phyloP scores from a whole-genome alignment of 2,113 vertebrate species.

The Brachyistius frenatus region DNA sequence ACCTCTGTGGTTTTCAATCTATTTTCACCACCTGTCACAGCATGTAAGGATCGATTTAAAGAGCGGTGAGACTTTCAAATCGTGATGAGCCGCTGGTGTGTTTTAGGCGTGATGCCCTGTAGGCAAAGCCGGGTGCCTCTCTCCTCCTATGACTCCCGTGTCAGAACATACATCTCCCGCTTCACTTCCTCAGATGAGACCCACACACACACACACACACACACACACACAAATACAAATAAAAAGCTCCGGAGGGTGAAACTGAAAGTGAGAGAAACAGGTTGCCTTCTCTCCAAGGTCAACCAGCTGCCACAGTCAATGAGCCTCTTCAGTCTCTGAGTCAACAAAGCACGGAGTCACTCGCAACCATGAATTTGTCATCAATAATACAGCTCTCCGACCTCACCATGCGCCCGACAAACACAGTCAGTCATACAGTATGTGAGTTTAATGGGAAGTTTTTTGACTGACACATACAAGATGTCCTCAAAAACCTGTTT shows the following conservation, averaged over 20 bases:
- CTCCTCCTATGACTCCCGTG: slow-evolving; percentile 20
- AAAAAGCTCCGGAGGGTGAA: slow-evolving; percentile 44
- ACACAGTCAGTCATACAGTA: slow-evolving; percentile 11
- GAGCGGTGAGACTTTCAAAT: slow-evolving; percentile 15
- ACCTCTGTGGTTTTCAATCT: slow-evolving; percentile 4
- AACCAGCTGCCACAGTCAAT: slow-evolving; percentile 70
- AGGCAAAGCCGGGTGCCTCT: slow-evolving; percentile 41
- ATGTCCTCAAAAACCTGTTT: slow-evolving; percentile 40
- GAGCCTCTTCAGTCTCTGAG: slow-evolving; percentile 66
- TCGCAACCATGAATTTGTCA: slow-evolving; percentile 49
- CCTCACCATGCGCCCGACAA: neutral
- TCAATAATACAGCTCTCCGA: slow-evolving; percentile 2
- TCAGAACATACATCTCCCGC: slow-evolving; percentile 49
- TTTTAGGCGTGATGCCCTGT: neutral
- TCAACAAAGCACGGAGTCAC: slow-evolving; percentile 56
- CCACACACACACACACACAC: neutral
- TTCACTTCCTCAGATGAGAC: slow-evolving; percentile 42
- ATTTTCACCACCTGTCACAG: slow-evolving; percentile 15
- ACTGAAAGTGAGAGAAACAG: slow-evolving; percentile 62
- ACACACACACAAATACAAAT: neutral
- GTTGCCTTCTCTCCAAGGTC: slow-evolving; percentile 74
- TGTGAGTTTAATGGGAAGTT: slow-evolving; percentile 30
- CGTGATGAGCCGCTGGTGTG: slow-evolving; percentile 22
- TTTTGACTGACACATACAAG: slow-evolving; percentile 43
- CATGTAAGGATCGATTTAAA: slow-evolving; percentile 7